phyloP scores from a whole-genome alignment of 2,113 vertebrate genomes.

The Eurypyga helias region DNA sequence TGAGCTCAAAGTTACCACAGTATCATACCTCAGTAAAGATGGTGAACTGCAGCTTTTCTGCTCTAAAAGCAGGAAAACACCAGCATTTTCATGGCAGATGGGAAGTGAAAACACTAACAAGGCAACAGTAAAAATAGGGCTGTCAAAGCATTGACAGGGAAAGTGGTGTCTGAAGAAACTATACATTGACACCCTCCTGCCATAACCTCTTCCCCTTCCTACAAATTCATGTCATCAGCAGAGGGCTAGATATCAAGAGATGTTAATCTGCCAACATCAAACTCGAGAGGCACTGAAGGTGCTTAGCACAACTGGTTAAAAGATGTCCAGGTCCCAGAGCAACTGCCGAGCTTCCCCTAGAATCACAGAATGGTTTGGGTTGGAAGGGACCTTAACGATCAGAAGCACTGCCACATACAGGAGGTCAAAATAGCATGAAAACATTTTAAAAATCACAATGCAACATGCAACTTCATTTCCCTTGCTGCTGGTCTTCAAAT shows the following conservation, averaged over 20 bases:
- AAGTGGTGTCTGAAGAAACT: not conserved
- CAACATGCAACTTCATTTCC: not conserved
- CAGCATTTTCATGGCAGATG: not conserved
- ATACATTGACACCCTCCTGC: not conserved
- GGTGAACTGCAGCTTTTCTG: not conserved
- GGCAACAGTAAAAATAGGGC: not conserved
- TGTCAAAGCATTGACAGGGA: not conserved
- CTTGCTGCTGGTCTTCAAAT: not conserved
- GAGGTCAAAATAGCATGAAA: not conserved
- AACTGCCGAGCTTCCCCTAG: not conserved
- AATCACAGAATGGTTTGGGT: no score
- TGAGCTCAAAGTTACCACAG: not conserved
- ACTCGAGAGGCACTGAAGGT: not conserved
- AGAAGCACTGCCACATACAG: no score
- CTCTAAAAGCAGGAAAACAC: not conserved
- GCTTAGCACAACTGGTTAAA: not conserved
- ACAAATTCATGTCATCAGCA: not conserved
- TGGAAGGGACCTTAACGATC: no score
- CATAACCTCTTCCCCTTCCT: not conserved
- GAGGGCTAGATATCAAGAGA: not conserved
- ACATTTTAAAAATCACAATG: not conserved
- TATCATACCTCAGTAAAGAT: not conserved
- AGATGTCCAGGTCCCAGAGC: not conserved
- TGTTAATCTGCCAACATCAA: not conserved
- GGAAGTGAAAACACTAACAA: not conserved